phyloP scores from a whole-genome alignment of 2,113 vertebrate genomes.

The Mesitornis unicolor region DNA sequence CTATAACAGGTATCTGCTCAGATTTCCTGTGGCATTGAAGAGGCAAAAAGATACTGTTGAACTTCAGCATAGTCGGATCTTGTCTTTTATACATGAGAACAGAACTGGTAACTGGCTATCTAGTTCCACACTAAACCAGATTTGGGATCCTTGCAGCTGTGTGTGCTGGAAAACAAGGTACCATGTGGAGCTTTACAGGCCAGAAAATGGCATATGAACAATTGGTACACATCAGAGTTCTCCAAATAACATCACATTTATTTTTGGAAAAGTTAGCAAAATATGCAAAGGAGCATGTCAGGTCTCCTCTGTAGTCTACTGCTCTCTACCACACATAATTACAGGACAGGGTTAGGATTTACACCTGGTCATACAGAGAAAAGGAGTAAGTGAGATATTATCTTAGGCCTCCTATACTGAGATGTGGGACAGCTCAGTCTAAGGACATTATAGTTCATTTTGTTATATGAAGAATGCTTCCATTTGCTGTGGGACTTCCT shows the following conservation, averaged over 20 bases:
- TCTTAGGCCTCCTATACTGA: neutral
- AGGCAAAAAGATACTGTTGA: neutral
- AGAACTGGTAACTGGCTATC: neutral
- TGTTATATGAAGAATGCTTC: neutral
- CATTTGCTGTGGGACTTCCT: neutral
- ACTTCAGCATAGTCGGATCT: neutral
- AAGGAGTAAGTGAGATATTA: neutral
- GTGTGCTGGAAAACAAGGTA: neutral
- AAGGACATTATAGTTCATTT: neutral
- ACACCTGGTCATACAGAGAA: neutral
- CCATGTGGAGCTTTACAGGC: neutral
- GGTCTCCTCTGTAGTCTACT: neutral
- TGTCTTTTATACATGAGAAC: neutral
- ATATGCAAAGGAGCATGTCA: neutral
- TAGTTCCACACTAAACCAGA: neutral
- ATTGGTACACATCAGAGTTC: neutral
- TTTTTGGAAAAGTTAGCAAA: neutral
- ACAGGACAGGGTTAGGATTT: neutral
- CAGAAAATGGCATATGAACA: neutral
- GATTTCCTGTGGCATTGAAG: neutral
- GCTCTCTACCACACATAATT: neutral
- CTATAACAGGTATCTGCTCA: neutral
- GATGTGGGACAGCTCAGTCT: neutral
- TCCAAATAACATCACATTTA: neutral
- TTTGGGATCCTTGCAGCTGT: neutral